Conservation (phyloP, 2,888 invertebrate species). For the Eupithecia dodoneata region DNA sequence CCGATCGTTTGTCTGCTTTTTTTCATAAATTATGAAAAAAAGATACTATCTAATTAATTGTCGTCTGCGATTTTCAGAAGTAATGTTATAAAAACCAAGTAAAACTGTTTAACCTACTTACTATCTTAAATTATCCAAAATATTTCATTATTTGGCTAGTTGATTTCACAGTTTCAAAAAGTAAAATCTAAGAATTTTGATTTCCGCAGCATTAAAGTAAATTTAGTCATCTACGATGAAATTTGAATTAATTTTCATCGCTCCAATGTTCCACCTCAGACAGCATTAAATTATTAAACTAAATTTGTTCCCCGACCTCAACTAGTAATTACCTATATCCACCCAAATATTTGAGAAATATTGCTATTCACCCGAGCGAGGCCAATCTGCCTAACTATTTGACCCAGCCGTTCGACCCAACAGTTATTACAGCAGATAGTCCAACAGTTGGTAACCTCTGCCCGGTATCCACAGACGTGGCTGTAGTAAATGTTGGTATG, state of each 20-base stretch:
- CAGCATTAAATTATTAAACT: background rate
- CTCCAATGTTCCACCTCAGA: background rate
- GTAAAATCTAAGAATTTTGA: background rate
- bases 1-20: too few species aligned
- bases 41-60: too few species aligned
- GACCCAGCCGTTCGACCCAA: slow-evolving; percentile 28
- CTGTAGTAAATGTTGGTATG: slow-evolving; percentile 3
- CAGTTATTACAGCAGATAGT: slow-evolving; percentile 27
- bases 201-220: background rate
- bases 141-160: too few species aligned
- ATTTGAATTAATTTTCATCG: background rate
- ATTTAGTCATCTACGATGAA: background rate
- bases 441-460: slow-evolving; percentile 30
- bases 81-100: too few species aligned
- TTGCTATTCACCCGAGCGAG: slow-evolving; percentile 18
- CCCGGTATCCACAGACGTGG: slow-evolving; percentile 20
- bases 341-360: slow-evolving; percentile 22
- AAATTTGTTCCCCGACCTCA: slow-evolving; percentile 21
- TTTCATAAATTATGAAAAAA: too few species aligned
- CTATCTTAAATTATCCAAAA: too few species aligned
- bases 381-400: slow-evolving; percentile 26
- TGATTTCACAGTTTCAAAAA: background rate
- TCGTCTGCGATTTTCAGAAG: too few species aligned
- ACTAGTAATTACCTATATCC: slow-evolving; percentile 25
- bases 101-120: too few species aligned